Evolutionary conservation across 2,797 vertebrate genomes (phyloP), one percentile per base, ranked within the genome.

Genomic region (Chaenodraco wilsoni): DNA sequence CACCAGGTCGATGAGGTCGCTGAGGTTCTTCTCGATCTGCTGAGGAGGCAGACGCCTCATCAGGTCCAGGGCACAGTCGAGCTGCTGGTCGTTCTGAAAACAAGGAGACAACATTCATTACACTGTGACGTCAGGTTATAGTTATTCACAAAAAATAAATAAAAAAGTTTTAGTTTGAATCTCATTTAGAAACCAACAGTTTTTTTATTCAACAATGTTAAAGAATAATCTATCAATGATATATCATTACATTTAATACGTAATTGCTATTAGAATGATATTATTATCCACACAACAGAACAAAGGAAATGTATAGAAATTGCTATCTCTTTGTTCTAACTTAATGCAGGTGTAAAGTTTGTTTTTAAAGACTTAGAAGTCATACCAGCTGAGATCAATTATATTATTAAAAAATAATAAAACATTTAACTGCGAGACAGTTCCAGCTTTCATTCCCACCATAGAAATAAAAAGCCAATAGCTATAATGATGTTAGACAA

Each of bases 21-120:
- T 99, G 92, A 99, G 97, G 95, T 99, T 99, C 88, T 99, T 99
- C 95, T 99, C 98, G 11, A 99, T 99, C 91, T 99, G 98, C 93
- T 99, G 98, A 0, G 98, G 98, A 94, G 98, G 98, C 95, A 99
- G 94, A 84, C 98, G 98, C 96, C 98, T 98, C 98, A 99, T 99
- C 92, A 99, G 94, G 92, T 99, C 98, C 95, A 99, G 97, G 92
- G 98, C 98, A 97, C 97, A 99, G 90, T 99, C 98, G 90, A 99
- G 94, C 95, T 99, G 97, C 92, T 98, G 96, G 83, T 99, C 98
- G 92, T 94, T 97, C 98, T 99, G 94, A 90, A 88, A 89, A 79
- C 21, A 77, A 59, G 54, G 16, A 77, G 52, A 72, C 1, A 44
- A 45, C 2, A 51, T 2, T 79, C 21, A 65, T 62, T 21, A 78